These are phyloP conservation scores for Oreochromis spilurus DNA, from an alignment of 2,113 vertebrate species.

Conservation along the genomic window DNA sequence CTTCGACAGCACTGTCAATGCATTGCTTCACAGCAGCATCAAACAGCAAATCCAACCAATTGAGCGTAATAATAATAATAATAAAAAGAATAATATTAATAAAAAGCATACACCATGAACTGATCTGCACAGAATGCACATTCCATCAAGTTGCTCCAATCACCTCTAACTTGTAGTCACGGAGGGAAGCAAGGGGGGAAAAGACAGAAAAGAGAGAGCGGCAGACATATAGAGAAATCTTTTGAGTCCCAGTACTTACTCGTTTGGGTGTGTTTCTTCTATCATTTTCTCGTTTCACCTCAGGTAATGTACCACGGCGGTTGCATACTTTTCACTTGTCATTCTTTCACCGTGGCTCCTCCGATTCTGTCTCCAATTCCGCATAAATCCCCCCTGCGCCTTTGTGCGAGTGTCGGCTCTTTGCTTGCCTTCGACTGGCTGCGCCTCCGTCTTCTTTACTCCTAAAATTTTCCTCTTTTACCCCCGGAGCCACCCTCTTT, in stretches of 20 bases:
- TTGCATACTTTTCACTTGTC: constrained; percentile 79
- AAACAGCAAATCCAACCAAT: not conserved
- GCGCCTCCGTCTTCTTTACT: constrained; percentile 7
- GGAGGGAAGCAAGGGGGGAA: not conserved
- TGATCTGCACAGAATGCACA: not conserved
- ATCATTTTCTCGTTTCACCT: constrained; percentile 85
- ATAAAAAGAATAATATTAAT: not conserved
- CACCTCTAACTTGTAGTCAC: constrained; percentile 47
- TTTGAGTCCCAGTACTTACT: constrained; percentile 72
- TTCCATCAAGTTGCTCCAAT: constrained; percentile 41
- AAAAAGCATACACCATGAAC: not conserved
- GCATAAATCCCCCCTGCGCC: constrained; percentile 61
- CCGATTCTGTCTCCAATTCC: constrained; percentile 52
- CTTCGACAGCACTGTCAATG: constrained; percentile 36
- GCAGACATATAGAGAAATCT: not conserved
- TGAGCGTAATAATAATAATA: not conserved
- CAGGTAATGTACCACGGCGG: constrained; percentile 73
- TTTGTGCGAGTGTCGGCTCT: constrained; percentile 57
- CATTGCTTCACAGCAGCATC: constrained; percentile 20
- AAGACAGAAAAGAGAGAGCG: not conserved
- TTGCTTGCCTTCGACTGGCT: constrained; percentile 19
- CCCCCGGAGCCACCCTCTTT: constrained; percentile 2
- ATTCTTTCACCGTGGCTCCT: constrained; percentile 68
- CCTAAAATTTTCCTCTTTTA: not conserved
- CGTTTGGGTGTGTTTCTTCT: constrained; percentile 86